A percentile compares a stretch with the other conserved stretches of the same genome.
Evolutionary conservation across 2,797 vertebrate genomes (phyloP).

Genomic region (Babyrousa celebensis): DNA sequence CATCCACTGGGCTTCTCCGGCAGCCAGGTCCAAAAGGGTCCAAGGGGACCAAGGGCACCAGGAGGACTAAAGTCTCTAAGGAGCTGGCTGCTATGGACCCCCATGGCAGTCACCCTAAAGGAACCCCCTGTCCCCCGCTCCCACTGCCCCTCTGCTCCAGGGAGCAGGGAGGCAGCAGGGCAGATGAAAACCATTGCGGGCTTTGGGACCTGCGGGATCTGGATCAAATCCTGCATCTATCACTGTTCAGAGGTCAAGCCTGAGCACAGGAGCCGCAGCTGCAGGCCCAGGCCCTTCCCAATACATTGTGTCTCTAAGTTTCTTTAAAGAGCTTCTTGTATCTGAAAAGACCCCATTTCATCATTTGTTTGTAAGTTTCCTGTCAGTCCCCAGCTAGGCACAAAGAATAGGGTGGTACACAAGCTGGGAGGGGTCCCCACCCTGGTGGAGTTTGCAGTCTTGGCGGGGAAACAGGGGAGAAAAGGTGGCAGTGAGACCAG

Average conservation of each 20-base stretch:
- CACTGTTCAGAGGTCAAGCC: not conserved
- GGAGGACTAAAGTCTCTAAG: not conserved
- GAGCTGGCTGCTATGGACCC: not conserved
- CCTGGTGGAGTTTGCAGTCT: not conserved
- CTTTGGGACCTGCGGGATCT: not conserved
- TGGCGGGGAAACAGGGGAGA: not conserved
- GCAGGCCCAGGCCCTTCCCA: not conserved
- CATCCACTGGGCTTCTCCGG: not conserved
- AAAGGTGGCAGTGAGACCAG: fast-evolving
- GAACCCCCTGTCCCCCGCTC: not conserved
- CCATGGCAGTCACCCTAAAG: not conserved
- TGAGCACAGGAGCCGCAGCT: not conserved
- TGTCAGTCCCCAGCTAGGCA: not conserved
- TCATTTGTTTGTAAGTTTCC: not conserved
- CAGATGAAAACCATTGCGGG: not conserved
- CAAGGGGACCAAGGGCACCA: not conserved
- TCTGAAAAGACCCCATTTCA: not conserved
- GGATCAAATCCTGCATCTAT: not conserved
- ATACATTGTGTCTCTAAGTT: not conserved
- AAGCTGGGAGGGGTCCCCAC: not conserved
- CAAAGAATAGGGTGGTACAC: no score
- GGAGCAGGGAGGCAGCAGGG: not conserved
- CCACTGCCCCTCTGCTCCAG: not conserved
- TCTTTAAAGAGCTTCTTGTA: not conserved
- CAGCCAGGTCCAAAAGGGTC: not conserved